These are phyloP conservation scores for Tadarida brasiliensis DNA, from an alignment of 2,797 vertebrate genomes.

Conservation along the genomic window DNA sequence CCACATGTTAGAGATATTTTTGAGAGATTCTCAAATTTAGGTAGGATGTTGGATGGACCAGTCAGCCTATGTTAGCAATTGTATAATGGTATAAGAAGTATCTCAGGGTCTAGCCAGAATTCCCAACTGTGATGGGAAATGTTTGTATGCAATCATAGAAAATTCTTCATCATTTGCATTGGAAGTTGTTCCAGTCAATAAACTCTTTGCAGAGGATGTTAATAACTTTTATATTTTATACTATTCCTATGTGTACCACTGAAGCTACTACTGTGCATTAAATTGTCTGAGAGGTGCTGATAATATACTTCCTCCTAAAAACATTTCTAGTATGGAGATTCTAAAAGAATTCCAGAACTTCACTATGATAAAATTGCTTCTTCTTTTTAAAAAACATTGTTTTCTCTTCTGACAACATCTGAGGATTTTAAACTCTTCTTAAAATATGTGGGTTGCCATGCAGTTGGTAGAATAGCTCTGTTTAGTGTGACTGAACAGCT, in stretches of 20 bases:
- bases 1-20: neutral
- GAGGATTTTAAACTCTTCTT: neutral
- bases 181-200: neutral
- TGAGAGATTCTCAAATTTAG: neutral
- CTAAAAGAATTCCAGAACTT: slow-evolving; percentile 32
- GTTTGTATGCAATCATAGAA: neutral
- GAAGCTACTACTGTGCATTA: neutral
- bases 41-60: neutral
- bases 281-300: neutral
- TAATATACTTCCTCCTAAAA: neutral
- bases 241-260: neutral
- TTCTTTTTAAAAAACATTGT: neutral
- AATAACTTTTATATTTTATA: neutral
- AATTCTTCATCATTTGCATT: neutral
- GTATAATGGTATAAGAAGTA: neutral
- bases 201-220: neutral
- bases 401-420: neutral
- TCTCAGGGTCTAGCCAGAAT: neutral
- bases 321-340: neutral
- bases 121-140: neutral
- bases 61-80: neutral
- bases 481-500: neutral
- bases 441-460: neutral
- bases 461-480: neutral
- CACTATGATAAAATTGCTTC: fast-evolving